Evolutionary conservation across 2,113 vertebrate species (phyloP).

Genomic region (Engystomops pustulosus): DNA sequence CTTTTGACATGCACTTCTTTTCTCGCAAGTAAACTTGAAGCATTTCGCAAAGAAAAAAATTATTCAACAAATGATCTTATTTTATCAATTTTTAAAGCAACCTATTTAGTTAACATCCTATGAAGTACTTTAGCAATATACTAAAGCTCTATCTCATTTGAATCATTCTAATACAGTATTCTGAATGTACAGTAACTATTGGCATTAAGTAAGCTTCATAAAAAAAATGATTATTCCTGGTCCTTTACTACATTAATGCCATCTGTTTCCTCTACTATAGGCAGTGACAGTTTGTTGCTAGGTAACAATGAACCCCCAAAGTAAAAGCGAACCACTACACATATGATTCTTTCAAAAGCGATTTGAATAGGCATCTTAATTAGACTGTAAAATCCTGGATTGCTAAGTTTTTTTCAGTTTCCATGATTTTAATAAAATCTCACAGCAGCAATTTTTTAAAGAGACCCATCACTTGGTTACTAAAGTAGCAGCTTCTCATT

Average conservation of each 20-base stretch:
- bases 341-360: not conserved
- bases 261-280: slow-evolving; percentile 18
- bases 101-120: not conserved
- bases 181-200: slow-evolving; percentile 11
- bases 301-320: slow-evolving; percentile 5
- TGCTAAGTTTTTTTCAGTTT: not conserved
- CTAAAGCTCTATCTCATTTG: not conserved
- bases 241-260: not conserved
- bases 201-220: not conserved
- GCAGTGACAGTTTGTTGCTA: slow-evolving; percentile 1
- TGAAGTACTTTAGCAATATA: not conserved
- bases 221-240: slow-evolving; percentile 23
- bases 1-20: slow-evolving; percentile 21
- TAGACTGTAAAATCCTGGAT: not conserved
- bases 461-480: no score
- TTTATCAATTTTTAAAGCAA: not conserved
- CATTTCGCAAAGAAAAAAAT: slow-evolving; percentile 10
- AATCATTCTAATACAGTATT: not conserved
- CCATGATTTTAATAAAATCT: not conserved
- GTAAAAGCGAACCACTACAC: not conserved
- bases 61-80: not conserved
- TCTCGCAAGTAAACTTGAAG: slow-evolving; percentile 6
- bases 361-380: not conserved
- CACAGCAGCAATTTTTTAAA: not conserved
- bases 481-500: no score